Evolutionary conservation across 2,888 invertebrate species (phyloP), one percentile per base, ranked within the genome.

Genomic region (Plebejus argus): DNA sequence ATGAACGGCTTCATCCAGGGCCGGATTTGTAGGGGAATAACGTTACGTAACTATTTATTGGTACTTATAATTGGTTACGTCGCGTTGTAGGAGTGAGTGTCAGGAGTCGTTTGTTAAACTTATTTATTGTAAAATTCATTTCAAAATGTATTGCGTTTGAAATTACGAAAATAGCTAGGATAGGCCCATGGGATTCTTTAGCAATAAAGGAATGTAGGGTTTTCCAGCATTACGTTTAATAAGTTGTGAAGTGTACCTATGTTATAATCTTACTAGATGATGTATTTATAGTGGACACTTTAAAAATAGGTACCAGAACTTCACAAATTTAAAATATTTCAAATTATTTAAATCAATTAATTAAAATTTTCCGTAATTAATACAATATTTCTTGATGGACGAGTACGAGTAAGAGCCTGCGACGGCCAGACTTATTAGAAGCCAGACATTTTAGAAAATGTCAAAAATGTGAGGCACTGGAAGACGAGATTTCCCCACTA

Each of bases 1-100:
- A 79, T 79, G 79, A 79, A 79, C 78, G 78, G 78, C 49, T 76
- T 58, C 45, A 58, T 61, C 76, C 79, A 79, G 79, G 58, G 76
- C 70, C 78, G 79, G 23, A 79, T 61, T 77, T 45, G 28, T 23
- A n/a, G 70, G 15, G 78, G 70, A 77, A 70, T 70, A 72, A 28
- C n/a, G 15, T 56, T 61, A 77, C 45, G 45, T 45, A 71, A 61
- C 77, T 23, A 66, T 74, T 18, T 77, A 77, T 61, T 49, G 58
- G 15, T 23, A 28, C 20, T 58, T 39, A 71, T 35, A 39, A 39
- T 72, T 72, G 20, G 20, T 45, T 39, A 12, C 39, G 15, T 20
- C 15, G 56, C 39, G 15, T 20, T 23, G 56, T 28, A 49, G 76
- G 49, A 28, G 56, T 76, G 23, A 75, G 28, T 49, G 33, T 53